Percentiles rank a stretch among this genome's conserved stretches.
Conservation (phyloP, 2,888 invertebrate genomes). For the Eristalinus sepulchralis region DNA sequence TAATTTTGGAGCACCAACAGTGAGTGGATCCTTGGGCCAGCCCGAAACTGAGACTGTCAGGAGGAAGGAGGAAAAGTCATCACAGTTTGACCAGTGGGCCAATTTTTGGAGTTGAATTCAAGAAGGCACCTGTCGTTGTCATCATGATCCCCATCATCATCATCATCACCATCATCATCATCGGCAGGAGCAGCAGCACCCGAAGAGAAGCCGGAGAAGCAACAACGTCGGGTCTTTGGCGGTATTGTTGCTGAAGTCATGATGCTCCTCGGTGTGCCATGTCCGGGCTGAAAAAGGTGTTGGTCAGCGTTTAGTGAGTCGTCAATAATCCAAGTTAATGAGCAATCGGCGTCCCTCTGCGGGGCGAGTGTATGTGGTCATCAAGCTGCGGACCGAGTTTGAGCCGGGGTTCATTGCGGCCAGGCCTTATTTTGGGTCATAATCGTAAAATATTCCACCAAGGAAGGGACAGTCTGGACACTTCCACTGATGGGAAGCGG, state of each 20-base stretch:
- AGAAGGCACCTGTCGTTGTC: conserved; percentile 62
- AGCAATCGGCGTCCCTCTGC: conserved; percentile 34
- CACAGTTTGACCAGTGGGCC: conserved; percentile 45
- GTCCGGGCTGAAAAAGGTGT: conserved; percentile 55
- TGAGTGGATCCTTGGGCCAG: neutral
- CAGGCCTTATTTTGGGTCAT: conserved; percentile 55
- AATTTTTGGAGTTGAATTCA: conserved; percentile 18
- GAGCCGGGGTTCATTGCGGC: neutral
- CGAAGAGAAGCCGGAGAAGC: neutral
- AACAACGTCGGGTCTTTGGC: neutral
- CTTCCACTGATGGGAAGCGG: conserved; percentile 27
- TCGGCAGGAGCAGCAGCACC: neutral
- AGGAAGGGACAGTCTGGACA: neutral
- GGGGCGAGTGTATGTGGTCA: conserved; percentile 27
- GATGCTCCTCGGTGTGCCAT: conserved; percentile 6
- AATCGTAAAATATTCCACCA: conserved; percentile 44
- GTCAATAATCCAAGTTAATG: conserved; percentile 70
- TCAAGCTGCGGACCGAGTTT: neutral
- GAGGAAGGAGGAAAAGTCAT: conserved; percentile 21
- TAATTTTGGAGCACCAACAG: conserved; percentile 49
- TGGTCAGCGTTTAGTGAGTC: conserved; percentile 68
- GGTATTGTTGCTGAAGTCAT: conserved; percentile 23
- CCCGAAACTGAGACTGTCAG: neutral
- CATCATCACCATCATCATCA: neutral
- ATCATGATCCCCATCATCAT: conserved; percentile 24